Evolutionary conservation across 1,140 invertebrate genomes (phyloP), one percentile per base, ranked within the genome.

Genomic region (Sycophila sp.): DNA sequence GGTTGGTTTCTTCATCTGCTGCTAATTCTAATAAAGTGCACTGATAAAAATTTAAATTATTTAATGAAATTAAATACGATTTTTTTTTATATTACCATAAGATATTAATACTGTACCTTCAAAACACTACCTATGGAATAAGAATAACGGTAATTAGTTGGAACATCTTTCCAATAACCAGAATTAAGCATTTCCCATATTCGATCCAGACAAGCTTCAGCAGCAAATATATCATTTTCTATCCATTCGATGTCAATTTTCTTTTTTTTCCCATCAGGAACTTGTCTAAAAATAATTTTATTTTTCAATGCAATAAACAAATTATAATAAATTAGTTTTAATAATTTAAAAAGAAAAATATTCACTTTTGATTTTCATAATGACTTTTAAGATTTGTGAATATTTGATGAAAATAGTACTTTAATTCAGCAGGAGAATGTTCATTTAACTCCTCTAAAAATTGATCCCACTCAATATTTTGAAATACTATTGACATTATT

Each of bases 101-200:
- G 65, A 38, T 65, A 19, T 60, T 51, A 4, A 26, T 72, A 73
- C 84, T 13, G 72, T 82, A 90, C 89, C 84, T 90, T 90, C 13
- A 91, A 77, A 70, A 90, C 89, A 73, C 88, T 87, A 5, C 87
- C 88, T 51, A 91, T 78, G 13, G 91, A 89, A 78, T 92, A 91
- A 51, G 88, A 87, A 79, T 90, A 89, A 75, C 91, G 87, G 49
- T 89, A 82, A 22, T 76, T 82, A 42, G 88, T 70, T 32, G 88
- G 83, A 13, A 96, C 94, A 78, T 91, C 88, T 87, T 92, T 94
- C 92, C 95, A 97, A 77, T 94, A 90, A 0, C 95, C 94, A 49
- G 92, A 92, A 85, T 96, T 95, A 13, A 96, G 87, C 75, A 89
- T 85, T 83, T 96, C 94, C 91, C 94, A 94, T 73, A 87, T 88